phyloP scores from a whole-genome alignment of 2,888 invertebrate genomes.

The Mylabris sibirica region DNA sequence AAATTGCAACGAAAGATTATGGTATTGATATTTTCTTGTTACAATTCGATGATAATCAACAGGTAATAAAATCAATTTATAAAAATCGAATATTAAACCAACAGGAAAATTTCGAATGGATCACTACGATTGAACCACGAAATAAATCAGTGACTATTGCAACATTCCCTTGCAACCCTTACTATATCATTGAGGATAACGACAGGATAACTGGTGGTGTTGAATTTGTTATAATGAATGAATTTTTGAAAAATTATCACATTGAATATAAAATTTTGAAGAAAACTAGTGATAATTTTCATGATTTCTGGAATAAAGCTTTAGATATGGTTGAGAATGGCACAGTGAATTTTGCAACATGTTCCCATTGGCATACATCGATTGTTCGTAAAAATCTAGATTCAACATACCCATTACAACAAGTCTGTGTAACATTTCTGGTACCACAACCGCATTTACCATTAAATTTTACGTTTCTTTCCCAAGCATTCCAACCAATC shows the following conservation, averaged over 20 bases:
- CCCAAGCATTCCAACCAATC: constrained; percentile 26
- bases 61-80: constrained; percentile 13
- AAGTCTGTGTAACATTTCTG: constrained; percentile 38
- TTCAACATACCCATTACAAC: constrained; percentile 22
- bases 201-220: constrained; percentile 20
- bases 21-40: constrained; percentile 20
- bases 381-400: constrained; percentile 16
- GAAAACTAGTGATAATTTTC: background rate
- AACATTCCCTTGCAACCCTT: constrained; percentile 26
- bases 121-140: background rate
- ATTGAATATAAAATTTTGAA: constrained; percentile 7
- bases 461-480: constrained; percentile 32
- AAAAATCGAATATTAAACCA: constrained; percentile 11
- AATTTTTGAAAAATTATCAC: constrained; percentile 14
- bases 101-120: background rate
- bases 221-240: constrained; percentile 23
- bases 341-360: constrained; percentile 20
- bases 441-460: constrained; percentile 38
- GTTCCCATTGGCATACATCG: constrained; percentile 21
- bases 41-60: background rate
- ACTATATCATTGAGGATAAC: constrained; percentile 19
- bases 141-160: constrained; percentile 11
- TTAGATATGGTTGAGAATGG: constrained; percentile 7
- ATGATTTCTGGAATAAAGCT: constrained; percentile 11
- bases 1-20: background rate